Evolutionary conservation across 1,140 invertebrate genomes (phyloP).

Genomic region (Drosophila ananassae): DNA sequence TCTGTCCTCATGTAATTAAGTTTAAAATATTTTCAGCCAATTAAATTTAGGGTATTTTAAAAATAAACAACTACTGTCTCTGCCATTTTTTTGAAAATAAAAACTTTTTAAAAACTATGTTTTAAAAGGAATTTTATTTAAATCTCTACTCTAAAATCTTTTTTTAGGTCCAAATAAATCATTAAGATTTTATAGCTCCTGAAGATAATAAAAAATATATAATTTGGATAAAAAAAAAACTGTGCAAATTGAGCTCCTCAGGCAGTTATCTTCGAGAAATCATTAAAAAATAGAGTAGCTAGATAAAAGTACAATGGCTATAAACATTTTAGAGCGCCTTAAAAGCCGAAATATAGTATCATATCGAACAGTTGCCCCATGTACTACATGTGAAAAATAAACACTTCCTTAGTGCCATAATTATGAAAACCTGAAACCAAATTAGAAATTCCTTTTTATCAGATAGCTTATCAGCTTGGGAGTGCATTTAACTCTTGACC

Average conservation of each 20-base stretch:
- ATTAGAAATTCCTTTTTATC: background rate
- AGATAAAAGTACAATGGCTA: background rate
- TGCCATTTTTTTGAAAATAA: background rate
- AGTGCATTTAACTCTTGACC: background rate
- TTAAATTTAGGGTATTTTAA: background rate
- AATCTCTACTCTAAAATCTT: too few species aligned
- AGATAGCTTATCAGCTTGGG: constrained; percentile 16
- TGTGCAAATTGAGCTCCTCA: background rate
- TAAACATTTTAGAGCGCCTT: background rate
- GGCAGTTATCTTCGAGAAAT: background rate
- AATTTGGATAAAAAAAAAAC: too few species aligned
- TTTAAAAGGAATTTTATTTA: background rate
- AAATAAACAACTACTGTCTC: background rate
- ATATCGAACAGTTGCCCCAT: background rate
- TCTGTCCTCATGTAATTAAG: background rate
- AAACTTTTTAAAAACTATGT: background rate
- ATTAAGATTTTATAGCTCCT: too few species aligned
- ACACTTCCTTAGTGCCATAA: background rate
- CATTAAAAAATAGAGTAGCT: background rate
- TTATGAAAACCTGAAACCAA: background rate
- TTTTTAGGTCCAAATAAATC: too few species aligned
- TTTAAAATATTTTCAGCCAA: background rate
- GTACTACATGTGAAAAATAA: too few species aligned
- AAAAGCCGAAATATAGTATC: background rate
- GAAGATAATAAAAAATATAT: too few species aligned